These are phyloP conservation scores for Diphyllodes magnificus DNA, from an alignment of 2,113 vertebrate species.

Conservation along the genomic window DNA sequence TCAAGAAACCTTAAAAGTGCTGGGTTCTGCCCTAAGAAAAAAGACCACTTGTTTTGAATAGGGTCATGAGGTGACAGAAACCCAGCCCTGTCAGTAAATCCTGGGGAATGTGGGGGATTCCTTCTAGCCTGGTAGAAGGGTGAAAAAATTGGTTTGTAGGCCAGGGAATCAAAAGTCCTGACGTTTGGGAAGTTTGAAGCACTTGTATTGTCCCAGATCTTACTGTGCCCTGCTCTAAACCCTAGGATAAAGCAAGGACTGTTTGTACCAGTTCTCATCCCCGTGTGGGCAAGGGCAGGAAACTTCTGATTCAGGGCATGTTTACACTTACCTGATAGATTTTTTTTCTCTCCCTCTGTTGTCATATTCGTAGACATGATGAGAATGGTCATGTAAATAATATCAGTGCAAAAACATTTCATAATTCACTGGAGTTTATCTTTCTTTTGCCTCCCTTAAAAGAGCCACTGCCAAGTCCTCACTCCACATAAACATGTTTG, in stretches of 20 bases:
- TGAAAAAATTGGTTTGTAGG: background rate
- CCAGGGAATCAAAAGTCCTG: background rate
- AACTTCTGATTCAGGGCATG: background rate
- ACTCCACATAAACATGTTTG: background rate
- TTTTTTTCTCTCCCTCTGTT: background rate
- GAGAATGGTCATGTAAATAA: background rate
- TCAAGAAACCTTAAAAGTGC: background rate
- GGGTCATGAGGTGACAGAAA: background rate
- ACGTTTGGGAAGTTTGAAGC: background rate
- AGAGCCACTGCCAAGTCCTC: background rate
- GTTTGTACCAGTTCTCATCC: background rate
- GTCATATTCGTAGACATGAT: background rate
- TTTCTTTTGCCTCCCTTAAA: background rate
- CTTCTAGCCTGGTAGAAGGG: background rate
- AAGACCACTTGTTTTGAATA: background rate
- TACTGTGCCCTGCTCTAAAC: background rate
- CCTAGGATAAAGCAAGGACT: background rate
- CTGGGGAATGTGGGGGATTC: background rate
- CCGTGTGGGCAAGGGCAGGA: accelerated
- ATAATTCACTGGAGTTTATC: background rate
- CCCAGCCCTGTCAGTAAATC: background rate
- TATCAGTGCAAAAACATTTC: background rate
- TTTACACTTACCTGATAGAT: background rate
- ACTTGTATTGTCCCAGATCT: background rate
- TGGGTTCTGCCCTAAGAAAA: background rate